phyloP scores from a whole-genome alignment of 1,140 invertebrate genomes.

The Micrasema longulum region DNA sequence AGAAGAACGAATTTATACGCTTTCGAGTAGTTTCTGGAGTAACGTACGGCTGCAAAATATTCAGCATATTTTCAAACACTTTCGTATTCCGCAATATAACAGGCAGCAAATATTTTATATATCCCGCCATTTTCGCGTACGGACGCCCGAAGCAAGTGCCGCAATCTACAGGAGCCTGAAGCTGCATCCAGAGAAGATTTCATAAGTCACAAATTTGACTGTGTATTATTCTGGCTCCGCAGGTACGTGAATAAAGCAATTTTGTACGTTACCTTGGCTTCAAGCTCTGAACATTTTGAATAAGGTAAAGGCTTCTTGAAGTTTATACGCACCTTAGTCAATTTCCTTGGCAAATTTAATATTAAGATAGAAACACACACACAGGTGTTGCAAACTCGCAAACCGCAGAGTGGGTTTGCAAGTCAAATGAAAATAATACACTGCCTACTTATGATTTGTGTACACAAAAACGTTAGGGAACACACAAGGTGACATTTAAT shows the following conservation, averaged over 20 bases:
- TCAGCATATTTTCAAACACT: conserved; percentile 22
- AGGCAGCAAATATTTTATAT: conserved; percentile 7
- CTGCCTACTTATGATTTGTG: no score
- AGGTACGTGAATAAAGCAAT: conserved; percentile 22
- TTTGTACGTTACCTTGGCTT: not conserved
- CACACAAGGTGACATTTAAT: no score
- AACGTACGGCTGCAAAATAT: conserved; percentile 24
- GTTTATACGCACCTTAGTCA: no score
- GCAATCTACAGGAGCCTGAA: conserved; percentile 21
- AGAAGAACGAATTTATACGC: not conserved
- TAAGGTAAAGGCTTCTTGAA: no score
- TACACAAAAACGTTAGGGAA: no score
- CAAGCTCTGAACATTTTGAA: no score
- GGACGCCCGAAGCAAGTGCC: not conserved
- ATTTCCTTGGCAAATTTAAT: no score
- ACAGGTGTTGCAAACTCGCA: no score
- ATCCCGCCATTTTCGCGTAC: conserved; percentile 6
- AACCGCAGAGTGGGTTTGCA: not conserved
- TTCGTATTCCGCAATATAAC: conserved; percentile 12
- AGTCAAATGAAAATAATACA: no score
- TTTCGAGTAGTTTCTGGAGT: conserved; percentile 8
- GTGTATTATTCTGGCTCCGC: conserved; percentile 18
- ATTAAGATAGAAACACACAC: no score
- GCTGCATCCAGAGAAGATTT: conserved; percentile 32
- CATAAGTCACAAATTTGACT: conserved; percentile 37